These are phyloP conservation scores for Melanerpes aurifrons DNA, from an alignment of 2,113 vertebrate species.

Conservation along the genomic window DNA sequence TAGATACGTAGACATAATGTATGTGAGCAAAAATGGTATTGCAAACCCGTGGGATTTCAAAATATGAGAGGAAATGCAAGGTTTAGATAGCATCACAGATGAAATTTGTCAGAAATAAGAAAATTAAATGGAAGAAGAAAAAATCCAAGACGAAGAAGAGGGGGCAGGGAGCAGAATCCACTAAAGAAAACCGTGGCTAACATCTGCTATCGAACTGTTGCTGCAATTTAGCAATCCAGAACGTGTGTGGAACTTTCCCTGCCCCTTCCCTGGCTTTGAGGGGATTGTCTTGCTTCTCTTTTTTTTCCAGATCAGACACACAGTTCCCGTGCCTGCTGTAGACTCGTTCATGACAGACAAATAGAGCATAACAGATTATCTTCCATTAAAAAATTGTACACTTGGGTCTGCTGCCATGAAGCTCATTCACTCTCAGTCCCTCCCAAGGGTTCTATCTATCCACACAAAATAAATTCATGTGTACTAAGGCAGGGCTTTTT, in stretches of 20 bases:
- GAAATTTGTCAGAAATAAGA: not conserved
- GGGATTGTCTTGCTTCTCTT: not conserved
- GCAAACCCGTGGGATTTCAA: not conserved
- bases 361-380: slow-evolving; percentile 50
- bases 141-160: not conserved
- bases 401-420: slow-evolving; percentile 39
- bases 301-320: not conserved
- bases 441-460: slow-evolving; percentile 60
- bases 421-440: not conserved
- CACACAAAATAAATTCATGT: slow-evolving; percentile 50
- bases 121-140: not conserved
- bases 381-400: slow-evolving; percentile 44
- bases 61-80: not conserved
- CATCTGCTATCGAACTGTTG: not conserved
- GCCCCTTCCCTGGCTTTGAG: not conserved
- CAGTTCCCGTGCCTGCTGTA: slow-evolving; percentile 11
- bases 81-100: not conserved
- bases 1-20: not conserved
- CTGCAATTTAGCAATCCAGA: not conserved
- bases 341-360: slow-evolving; percentile 20
- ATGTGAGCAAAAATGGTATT: not conserved
- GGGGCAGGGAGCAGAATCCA: not conserved
- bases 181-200: not conserved
- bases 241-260: not conserved
- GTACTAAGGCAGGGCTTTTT: slow-evolving; percentile 24